Evolutionary conservation across 2,113 vertebrate genomes (phyloP).

Genomic region (Onychostoma macrolepis): DNA sequence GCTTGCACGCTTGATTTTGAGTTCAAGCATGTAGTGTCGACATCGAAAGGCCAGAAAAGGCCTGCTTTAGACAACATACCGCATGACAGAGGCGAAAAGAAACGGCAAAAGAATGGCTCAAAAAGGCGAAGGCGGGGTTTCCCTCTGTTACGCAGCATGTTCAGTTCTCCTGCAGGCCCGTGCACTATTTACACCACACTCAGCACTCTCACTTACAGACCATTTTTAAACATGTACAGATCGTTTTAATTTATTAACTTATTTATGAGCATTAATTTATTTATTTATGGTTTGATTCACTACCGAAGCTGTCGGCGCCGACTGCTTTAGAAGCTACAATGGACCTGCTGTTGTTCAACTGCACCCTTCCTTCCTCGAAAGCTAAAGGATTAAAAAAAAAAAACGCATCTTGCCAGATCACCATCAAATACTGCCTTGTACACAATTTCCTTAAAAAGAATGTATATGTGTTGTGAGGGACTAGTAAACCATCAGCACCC

Average conservation of each 20-base stretch:
- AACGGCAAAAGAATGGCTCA: background rate
- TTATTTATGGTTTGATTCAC: slow-evolving; percentile 60
- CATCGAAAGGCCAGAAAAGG: slow-evolving; percentile 48
- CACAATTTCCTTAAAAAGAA: slow-evolving; percentile 78
- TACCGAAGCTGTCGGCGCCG: slow-evolving; percentile 40
- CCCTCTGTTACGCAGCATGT: slow-evolving; percentile 28
- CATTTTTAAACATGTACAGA: slow-evolving; percentile 64
- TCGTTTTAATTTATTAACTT: slow-evolving; percentile 74
- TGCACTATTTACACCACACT: slow-evolving; percentile 39
- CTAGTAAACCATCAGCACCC: slow-evolving; percentile 59
- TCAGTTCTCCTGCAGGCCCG: slow-evolving; percentile 19
- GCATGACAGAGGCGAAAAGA: slow-evolving; percentile 29
- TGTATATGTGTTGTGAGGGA: slow-evolving; percentile 68
- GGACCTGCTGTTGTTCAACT: slow-evolving; percentile 51
- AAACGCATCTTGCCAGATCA: slow-evolving; percentile 58
- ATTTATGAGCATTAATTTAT: slow-evolving; percentile 66
- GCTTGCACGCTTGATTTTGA: slow-evolving; percentile 43
- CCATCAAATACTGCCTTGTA: slow-evolving; percentile 75
- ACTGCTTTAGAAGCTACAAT: slow-evolving; percentile 45
- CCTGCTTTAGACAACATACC: slow-evolving; percentile 25
- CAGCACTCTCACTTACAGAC: slow-evolving; percentile 21
- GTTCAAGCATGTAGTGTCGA: slow-evolving; percentile 40
- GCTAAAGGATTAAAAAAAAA: slow-evolving; percentile 33
- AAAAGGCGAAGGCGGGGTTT: slow-evolving; percentile 5
- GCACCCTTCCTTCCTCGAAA: slow-evolving; percentile 24